Conservation (phyloP, 2,797 vertebrate genomes). For the Brachymystax lenok region DNA sequence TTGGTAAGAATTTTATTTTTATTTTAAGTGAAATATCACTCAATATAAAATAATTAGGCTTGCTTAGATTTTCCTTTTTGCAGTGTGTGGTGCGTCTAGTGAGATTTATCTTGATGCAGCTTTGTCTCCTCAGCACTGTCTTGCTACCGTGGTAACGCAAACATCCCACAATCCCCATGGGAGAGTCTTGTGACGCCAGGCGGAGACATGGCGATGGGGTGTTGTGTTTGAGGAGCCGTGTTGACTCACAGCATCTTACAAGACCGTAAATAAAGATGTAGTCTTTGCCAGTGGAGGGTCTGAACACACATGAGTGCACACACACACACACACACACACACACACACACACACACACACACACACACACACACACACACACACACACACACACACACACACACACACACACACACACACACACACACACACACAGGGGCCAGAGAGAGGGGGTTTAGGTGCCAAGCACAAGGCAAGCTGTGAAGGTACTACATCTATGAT, state of each 20-base stretch:
- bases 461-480: neutral
- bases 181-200: conserved; percentile 53
- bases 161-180: conserved; percentile 57
- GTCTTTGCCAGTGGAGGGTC: conserved; percentile 42
- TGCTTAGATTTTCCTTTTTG: no score
- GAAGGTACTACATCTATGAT: conserved; percentile 30
- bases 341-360: no score
- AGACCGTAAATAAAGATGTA: conserved; percentile 63
- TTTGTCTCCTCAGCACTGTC: conserved; percentile 17
- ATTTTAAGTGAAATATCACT: no score
- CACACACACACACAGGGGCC: conserved; percentile 10
- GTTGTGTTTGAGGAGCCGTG: conserved; percentile 57
- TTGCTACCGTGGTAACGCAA: conserved; percentile 54
- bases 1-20: no score
- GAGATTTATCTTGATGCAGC: neutral
- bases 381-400: neutral
- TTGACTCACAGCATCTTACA: conserved; percentile 38
- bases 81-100: conserved; percentile 24
- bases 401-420: no score
- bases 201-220: neutral
- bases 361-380: no score
- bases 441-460: neutral
- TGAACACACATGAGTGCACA: neutral
- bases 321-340: no score
- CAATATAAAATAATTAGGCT: no score